Percentiles rank a stretch among this genome's conserved stretches.
These are phyloP conservation scores for Drosophila baimaii DNA, from an alignment of 1,140 invertebrate genomes.

Conservation along the genomic window DNA sequence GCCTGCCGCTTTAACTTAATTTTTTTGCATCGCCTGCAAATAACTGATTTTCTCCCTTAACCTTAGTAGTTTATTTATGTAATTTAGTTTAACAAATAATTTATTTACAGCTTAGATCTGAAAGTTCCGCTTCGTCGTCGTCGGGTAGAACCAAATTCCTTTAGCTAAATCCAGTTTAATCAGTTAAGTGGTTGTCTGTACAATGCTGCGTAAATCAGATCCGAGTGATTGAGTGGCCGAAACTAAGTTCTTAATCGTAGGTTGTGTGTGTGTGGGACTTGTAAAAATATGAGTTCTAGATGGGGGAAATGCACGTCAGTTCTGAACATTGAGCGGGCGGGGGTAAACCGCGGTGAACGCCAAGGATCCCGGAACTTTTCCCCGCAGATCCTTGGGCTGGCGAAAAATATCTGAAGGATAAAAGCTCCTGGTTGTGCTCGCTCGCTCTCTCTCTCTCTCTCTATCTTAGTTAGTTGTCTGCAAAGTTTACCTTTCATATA, in stretches of 20 bases:
- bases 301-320: slow-evolving; percentile 37
- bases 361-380: slow-evolving; percentile 4
- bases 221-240: slow-evolving; percentile 35
- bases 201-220: slow-evolving; percentile 41
- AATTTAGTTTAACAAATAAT: slow-evolving; percentile 61
- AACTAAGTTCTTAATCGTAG: slow-evolving; percentile 32
- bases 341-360: not conserved
- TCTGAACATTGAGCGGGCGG: slow-evolving; percentile 30
- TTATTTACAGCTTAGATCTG: slow-evolving; percentile 68
- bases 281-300: slow-evolving; percentile 36
- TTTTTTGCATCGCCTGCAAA: slow-evolving; percentile 58
- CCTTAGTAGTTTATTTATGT: slow-evolving; percentile 45
- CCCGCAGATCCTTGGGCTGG: not conserved
- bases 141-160: slow-evolving; percentile 29
- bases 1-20: slow-evolving; percentile 16
- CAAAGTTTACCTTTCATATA: slow-evolving; percentile 30
- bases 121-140: slow-evolving; percentile 5
- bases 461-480: slow-evolving; percentile 23
- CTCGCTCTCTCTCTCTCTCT: not conserved
- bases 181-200: slow-evolving; percentile 50
- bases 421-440: slow-evolving; percentile 20
- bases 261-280: slow-evolving; percentile 16
- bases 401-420: slow-evolving; percentile 23
- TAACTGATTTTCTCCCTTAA: slow-evolving; percentile 41
- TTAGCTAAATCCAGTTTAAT: slow-evolving; percentile 45